Conservation (phyloP, 1,140 invertebrate genomes). For the Periplaneta americana region DNA sequence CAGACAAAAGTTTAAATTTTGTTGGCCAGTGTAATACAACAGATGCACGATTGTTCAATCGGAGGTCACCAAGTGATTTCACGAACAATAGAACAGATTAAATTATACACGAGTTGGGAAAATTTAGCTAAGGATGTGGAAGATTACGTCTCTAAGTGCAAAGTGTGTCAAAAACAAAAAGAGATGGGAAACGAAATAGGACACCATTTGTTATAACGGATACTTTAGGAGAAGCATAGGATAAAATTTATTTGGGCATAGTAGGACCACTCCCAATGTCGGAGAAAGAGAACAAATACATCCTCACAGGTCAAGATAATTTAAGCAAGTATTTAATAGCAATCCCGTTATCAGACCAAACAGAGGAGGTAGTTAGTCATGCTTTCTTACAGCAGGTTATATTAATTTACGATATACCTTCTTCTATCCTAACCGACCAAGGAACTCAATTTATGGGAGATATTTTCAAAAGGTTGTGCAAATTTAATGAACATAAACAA, state of each 20-base stretch:
- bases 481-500: conserved; percentile 28
- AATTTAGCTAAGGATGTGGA: conserved; percentile 28
- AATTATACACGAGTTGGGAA: conserved; percentile 27
- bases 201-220: conserved; percentile 24
- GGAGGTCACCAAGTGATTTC: conserved; percentile 30
- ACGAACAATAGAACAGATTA: conserved; percentile 29
- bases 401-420: conserved; percentile 27
- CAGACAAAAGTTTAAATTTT: no score
- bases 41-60: conserved; percentile 26
- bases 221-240: conserved; percentile 18
- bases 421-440: conserved; percentile 30
- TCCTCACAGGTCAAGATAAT: conserved; percentile 30
- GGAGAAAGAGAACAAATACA: conserved; percentile 27
- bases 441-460: conserved; percentile 29
- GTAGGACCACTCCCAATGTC: no score
- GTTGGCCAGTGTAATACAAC: no score
- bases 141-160: conserved; percentile 30
- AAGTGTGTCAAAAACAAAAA: conserved; percentile 32
- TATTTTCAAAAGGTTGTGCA: conserved; percentile 16
- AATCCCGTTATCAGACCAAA: conserved; percentile 23
- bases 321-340: conserved; percentile 29
- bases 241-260: conserved; percentile 26
- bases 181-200: conserved; percentile 17
- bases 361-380: conserved; percentile 24
- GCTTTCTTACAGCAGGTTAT: conserved; percentile 28